Evolutionary conservation across 1,140 invertebrate genomes (phyloP).

Genomic region (Dendrolimus kikuchii): DNA sequence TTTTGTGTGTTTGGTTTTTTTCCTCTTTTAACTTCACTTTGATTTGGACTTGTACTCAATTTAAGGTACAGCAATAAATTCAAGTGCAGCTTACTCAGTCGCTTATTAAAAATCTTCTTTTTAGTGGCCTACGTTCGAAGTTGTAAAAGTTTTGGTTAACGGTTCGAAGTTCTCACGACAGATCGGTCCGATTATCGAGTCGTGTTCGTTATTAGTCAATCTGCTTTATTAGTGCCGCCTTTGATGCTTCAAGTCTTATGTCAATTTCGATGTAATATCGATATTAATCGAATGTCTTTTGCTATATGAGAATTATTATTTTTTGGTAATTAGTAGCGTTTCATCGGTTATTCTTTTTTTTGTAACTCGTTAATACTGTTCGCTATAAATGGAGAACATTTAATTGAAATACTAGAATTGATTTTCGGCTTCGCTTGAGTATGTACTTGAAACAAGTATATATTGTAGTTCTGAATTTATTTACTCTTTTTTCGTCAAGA

Average conservation of each 20-base stretch:
- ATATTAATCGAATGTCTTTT: slow-evolving; percentile 11
- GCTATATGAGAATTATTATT: slow-evolving; percentile 12
- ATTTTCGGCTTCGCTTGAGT: too few species aligned
- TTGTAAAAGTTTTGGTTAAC: slow-evolving; percentile 62
- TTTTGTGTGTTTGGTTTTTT: too few species aligned
- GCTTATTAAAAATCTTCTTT: not conserved
- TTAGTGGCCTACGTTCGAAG: slow-evolving; percentile 25
- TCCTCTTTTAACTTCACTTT: too few species aligned
- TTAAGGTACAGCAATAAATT: too few species aligned
- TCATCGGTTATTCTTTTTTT: slow-evolving; percentile 13
- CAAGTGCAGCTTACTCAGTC: too few species aligned
- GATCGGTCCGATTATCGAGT: slow-evolving; percentile 35
- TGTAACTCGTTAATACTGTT: slow-evolving; percentile 4
- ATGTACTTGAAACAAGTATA: too few species aligned
- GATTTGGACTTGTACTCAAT: too few species aligned
- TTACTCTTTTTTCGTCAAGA: too few species aligned
- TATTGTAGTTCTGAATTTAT: too few species aligned
- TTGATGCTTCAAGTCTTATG: slow-evolving; percentile 45
- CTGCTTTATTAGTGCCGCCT: slow-evolving; percentile 62
- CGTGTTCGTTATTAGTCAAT: slow-evolving; percentile 65
- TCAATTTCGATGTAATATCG: slow-evolving; percentile 49
- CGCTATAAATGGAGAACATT: not conserved
- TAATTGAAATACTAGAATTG: too few species aligned
- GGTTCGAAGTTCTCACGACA: slow-evolving; percentile 62
- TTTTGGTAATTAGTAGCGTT: slow-evolving; percentile 15